Conservation (phyloP, 2,113 vertebrate genomes). For the Serilophus lunatus region DNA sequence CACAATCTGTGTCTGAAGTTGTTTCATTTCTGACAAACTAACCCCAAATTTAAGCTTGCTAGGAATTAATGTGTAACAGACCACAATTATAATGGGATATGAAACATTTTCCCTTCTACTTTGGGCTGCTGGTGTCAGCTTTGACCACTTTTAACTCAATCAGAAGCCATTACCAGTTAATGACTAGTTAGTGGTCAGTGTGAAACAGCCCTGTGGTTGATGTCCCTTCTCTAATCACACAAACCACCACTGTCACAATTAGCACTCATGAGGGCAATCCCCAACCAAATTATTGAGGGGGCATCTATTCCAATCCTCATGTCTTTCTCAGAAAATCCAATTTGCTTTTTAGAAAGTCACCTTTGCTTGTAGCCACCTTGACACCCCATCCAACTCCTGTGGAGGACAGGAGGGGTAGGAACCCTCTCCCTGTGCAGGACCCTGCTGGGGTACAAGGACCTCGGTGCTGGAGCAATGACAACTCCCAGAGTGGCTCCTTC, state of each 20-base stretch:
- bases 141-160: neutral
- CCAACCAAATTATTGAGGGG: neutral
- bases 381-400: rapidly evolving
- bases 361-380: neutral
- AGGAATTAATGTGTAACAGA: neutral
- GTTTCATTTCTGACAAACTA: neutral
- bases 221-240: neutral
- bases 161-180: neutral
- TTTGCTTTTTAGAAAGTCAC: neutral
- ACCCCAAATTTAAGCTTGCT: neutral
- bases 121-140: neutral
- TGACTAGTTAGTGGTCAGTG: neutral
- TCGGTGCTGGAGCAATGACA: neutral
- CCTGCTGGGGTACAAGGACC: neutral
- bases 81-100: neutral
- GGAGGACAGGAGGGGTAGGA: neutral
- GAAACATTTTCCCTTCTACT: neutral
- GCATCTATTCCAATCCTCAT: rapidly evolving
- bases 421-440: neutral
- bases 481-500: neutral
- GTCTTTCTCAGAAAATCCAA: neutral
- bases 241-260: neutral
- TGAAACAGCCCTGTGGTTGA: neutral
- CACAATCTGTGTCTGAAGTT: neutral
- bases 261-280: rapidly evolving